Conservation (phyloP, 53 echinoderm and acorn worm genomes). For the Paracentrotus lividus region DNA sequence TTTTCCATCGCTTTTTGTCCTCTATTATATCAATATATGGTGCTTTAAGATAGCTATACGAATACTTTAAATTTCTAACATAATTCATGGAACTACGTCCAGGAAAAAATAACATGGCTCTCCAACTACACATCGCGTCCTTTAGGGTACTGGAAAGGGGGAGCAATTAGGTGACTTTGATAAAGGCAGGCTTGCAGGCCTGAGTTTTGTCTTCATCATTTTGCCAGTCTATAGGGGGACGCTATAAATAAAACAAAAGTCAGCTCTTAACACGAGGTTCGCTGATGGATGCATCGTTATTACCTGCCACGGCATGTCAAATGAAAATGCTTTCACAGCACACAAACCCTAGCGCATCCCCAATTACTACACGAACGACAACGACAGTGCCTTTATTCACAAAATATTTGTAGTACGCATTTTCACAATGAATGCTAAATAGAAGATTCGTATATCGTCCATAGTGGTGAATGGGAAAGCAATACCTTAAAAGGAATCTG, state of each 20-base stretch:
- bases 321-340: conserved; percentile 42
- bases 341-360: not conserved
- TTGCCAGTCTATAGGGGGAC: conserved; percentile 5
- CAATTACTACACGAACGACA: conserved; percentile 19
- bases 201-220: not conserved
- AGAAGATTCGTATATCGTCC: not conserved
- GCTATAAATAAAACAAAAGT: conserved; percentile 14
- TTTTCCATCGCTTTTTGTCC: no score
- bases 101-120: not conserved
- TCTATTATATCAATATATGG: no score
- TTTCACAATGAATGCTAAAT: conserved; percentile 5
- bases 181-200: not conserved
- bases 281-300: conserved; percentile 33
- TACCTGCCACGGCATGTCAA: conserved; percentile 31
- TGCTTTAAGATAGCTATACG: no score
- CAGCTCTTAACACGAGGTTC: not conserved
- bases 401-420: conserved; percentile 37
- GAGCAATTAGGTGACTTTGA: not conserved
- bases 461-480: conserved; percentile 23
- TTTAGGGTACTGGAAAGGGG: not conserved
- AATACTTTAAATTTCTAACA: no score
- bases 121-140: not conserved
- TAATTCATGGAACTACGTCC: no score
- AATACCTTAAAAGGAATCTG: conserved; percentile 1
- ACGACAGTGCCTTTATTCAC: conserved; percentile 2